Base-by-base conservation (phyloP, 2,113 vertebrate genomes). In the Phalacrocorax aristotelis region DNA sequence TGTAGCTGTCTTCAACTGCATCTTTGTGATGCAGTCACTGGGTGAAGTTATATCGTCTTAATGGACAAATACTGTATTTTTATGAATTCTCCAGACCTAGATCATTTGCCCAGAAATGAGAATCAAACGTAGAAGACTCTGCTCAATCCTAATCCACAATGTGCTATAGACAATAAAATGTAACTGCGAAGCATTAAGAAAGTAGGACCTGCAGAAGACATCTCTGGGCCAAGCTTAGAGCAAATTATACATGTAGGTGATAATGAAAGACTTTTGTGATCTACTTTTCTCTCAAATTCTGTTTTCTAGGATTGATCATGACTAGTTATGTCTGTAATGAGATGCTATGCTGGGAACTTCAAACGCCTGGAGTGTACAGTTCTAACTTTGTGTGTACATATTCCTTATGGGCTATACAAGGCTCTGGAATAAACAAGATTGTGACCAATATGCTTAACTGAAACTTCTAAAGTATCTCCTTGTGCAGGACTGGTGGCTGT, bases 401-500 rank as follows among this genome's bases (percentile, higher is more conserved):
- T 49, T 32, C 17, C 38, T 65, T 46, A 52, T 54, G 98, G 98
- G 98, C 98, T 95, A 96, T 79, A 98, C 97, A 34, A 62, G 49
- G 49, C 86, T 98, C 98, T 16, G 98, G 98, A 83, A 98, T 26
- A 57, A 97, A 99, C 46, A 79, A 97, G 74, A 97, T 97, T 80
- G 99, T 98, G 97, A 99, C 98, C 94, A 98, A 97, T 91, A 97
- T 99, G 74, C 96, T 99, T 80, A 76, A 72, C 72, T 98, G 98
- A 98, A 98, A 98, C 29, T 98, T 99, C 93, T 98, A 89, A 6
- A 97, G 99, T 23, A 96, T 99, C 86, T 98, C 98, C 21, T 97
- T 99, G 76, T 97, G 98, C 51, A 99, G 98, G 49, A 62, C 99
- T 14, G 98, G 99, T 78, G 98, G 99, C 64, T 99, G 98, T 40